Base-by-base conservation (phyloP, 2,113 vertebrate species). In the Chloropsis cyanopogon region DNA sequence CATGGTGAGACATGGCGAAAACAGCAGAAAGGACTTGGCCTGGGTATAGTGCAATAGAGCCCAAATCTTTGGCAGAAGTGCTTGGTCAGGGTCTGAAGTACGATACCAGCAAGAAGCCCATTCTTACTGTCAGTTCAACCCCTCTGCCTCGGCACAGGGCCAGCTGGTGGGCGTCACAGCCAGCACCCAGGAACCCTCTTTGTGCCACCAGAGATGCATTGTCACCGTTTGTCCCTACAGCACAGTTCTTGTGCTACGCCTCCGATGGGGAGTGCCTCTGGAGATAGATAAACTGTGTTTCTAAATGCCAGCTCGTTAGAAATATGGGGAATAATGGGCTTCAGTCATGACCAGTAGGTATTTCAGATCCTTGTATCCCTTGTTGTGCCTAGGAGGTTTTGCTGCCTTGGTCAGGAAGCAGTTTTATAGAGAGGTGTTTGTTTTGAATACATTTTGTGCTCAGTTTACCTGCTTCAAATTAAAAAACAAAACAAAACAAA, bases 11-110 rank as follows among this genome's bases (percentile, higher is more conserved):
- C 98, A 98, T 97, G 98, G 98, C 98, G 93, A 97, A 97, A 97
- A 86, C 90, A 94, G 94, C 84, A 97, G 97, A 97, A 98, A 98
- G 98, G 98, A 98, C 98, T 99, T 98, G 98, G 98, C 98, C 98
- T 98, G 98, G 97, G 88, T 94, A 86, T 61, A 88, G 83, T 49
- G 59, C 88, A 94, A 84, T 94, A 87, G 87, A 88, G 96, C 82
- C 94, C 72, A 83, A 92, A 95, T 95, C 68, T 90, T 84, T 88
- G 46, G 86, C 92, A 83, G 65, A 79, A 95, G 82, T 96, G 95
- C 94, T 96, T 69, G 91, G 70, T 93, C 94, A 97, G 92, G 92
- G 94, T 97, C 95, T 97, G 95, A 97, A 97, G 95, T 96, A 96
- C 85, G 0, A 66, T 80, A 96, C 86, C 84, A 91, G 91, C 15